Evolutionary conservation across 2,888 invertebrate genomes (phyloP).

Genomic region (Pyralis farinalis): DNA sequence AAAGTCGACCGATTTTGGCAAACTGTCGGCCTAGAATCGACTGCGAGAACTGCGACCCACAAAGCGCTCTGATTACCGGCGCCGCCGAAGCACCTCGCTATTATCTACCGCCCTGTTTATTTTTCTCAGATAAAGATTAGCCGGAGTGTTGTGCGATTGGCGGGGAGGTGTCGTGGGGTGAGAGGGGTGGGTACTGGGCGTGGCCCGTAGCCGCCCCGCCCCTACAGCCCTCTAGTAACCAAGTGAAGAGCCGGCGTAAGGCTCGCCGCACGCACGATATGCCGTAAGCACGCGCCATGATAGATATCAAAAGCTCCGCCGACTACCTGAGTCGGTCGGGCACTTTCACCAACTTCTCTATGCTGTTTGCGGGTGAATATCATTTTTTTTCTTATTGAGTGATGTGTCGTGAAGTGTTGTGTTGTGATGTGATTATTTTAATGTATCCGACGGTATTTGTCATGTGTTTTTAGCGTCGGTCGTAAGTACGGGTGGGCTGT

Average conservation of each 20-base stretch:
- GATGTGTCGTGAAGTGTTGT: constrained; percentile 41
- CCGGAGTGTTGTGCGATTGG: constrained; percentile 70
- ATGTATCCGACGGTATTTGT: constrained; percentile 1
- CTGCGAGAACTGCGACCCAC: constrained; percentile 60
- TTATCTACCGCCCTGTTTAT: constrained; percentile 79
- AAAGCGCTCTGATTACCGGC: constrained; percentile 74
- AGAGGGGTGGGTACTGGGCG: constrained; percentile 33
- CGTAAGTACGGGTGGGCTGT: constrained; percentile 2
- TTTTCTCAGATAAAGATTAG: constrained; percentile 80
- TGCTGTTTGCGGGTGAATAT: constrained; percentile 94
- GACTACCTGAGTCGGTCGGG: constrained; percentile 95
- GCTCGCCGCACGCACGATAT: constrained; percentile 52
- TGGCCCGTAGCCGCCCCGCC: constrained; percentile 42
- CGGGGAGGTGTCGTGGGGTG: constrained; percentile 43
- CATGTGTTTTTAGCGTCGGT: constrained; percentile 1
- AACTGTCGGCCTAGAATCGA: constrained; percentile 54
- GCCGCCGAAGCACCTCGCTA: constrained; percentile 61
- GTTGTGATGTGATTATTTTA: constrained; percentile 18
- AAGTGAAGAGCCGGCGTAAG: constrained; percentile 28
- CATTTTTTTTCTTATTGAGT: constrained; percentile 32
- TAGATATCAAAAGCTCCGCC: constrained; percentile 95
- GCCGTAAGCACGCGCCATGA: constrained; percentile 81
- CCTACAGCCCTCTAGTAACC: constrained; percentile 15
- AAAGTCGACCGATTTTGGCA: constrained; percentile 57
- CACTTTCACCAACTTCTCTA: constrained; percentile 96